Conservation (phyloP, 2,888 invertebrate species). For the Orthonychiurus folsomi region DNA sequence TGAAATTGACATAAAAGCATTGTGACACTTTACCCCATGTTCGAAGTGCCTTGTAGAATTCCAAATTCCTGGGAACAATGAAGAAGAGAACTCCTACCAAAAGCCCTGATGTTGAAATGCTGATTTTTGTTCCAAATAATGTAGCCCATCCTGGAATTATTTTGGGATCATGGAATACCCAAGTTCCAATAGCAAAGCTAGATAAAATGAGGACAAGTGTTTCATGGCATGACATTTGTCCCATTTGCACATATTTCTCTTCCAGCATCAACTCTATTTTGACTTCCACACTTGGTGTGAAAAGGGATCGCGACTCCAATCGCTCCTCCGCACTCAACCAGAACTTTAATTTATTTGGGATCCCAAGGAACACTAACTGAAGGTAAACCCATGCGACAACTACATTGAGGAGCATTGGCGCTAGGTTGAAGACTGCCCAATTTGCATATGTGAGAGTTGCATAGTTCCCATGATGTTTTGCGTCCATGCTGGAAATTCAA, state of each 20-base stretch:
- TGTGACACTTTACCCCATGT: not conserved
- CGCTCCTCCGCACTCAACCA: slow-evolving; percentile 13
- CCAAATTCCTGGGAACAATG: slow-evolving; percentile 61
- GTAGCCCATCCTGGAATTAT: slow-evolving; percentile 81
- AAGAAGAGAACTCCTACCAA: slow-evolving; percentile 75
- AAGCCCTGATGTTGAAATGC: slow-evolving; percentile 51
- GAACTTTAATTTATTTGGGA: slow-evolving; percentile 17
- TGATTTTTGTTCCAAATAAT: slow-evolving; percentile 45
- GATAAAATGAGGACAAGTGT: slow-evolving; percentile 62
- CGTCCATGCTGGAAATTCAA: too few relatives aligned
- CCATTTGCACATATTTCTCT: slow-evolving; percentile 67
- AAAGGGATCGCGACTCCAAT: not conserved
- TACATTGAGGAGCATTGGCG: slow-evolving; percentile 27
- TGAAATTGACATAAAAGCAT: not conserved
- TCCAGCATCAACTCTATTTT: slow-evolving; percentile 54
- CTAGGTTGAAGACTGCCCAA: slow-evolving; percentile 31
- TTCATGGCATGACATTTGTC: slow-evolving; percentile 70
- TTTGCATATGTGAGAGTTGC: slow-evolving; percentile 35
- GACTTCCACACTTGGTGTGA: not conserved
- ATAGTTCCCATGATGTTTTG: slow-evolving; percentile 31
- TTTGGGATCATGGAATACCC: slow-evolving; percentile 81
- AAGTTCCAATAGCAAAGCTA: slow-evolving; percentile 66
- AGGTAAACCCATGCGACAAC: slow-evolving; percentile 27
- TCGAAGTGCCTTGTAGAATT: slow-evolving; percentile 20
- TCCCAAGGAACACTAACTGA: slow-evolving; percentile 19